Conservation (phyloP, 2,888 invertebrate species). For the Eristalis arbustorum region DNA sequence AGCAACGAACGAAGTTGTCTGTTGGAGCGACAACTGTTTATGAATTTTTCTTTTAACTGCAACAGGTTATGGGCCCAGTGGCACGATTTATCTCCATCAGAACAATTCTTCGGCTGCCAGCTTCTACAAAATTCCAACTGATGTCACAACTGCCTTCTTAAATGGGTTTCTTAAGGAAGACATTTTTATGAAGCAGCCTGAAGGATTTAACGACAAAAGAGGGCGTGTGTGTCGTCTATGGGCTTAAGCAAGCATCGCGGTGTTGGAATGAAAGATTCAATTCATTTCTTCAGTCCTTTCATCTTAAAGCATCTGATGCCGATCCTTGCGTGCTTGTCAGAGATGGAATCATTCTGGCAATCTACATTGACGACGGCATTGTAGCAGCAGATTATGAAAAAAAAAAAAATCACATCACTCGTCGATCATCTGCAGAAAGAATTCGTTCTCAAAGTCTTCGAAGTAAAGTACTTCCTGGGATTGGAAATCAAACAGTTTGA, state of each 20-base stretch:
- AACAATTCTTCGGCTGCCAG: conserved; percentile 68
- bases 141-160: conserved; percentile 61
- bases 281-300: conserved; percentile 17
- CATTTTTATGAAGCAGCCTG: no score
- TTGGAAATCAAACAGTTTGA: conserved; percentile 1
- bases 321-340: no score
- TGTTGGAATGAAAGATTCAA: background rate
- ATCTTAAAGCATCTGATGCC: conserved; percentile 68
- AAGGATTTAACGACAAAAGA: no score
- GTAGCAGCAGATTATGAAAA: conserved; percentile 55
- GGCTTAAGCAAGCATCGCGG: no score
- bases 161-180: conserved; percentile 54
- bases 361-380: no score
- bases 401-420: background rate
- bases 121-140: conserved; percentile 28
- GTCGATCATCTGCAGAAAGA: background rate
- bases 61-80: no score
- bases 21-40: no score
- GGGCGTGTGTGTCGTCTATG: no score
- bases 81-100: conserved; percentile 72
- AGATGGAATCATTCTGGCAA: no score
- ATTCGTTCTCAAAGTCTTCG: background rate
- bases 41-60: no score
- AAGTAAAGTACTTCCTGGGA: background rate
- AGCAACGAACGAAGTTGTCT: no score